A percentile compares a stretch with the other conserved stretches of the same genome.
Conservation (phyloP, 2,797 vertebrate species). For the Myiothlypis coronata region DNA sequence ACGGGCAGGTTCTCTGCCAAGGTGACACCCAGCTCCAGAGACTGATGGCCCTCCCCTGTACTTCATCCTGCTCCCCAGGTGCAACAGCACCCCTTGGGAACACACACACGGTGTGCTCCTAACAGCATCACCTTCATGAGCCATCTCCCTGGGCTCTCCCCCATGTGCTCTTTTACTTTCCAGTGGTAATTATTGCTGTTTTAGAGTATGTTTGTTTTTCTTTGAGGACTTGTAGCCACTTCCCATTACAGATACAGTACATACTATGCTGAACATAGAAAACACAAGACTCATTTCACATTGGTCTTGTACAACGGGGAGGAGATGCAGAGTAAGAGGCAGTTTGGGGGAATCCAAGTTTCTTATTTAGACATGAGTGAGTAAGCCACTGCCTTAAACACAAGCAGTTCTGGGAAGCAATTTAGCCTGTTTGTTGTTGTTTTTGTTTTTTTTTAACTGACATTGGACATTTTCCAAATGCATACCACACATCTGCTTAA, state of each 20-base stretch:
- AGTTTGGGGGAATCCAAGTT: neutral
- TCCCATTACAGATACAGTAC: slow-evolving; percentile 52
- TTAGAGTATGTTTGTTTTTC: slow-evolving; percentile 10
- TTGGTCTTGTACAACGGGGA: slow-evolving; percentile 1
- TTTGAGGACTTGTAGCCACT: slow-evolving; percentile 47
- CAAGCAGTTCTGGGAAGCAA: slow-evolving; percentile 16
- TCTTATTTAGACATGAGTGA: neutral
- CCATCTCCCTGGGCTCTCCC: neutral
- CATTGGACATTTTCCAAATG: slow-evolving; percentile 23
- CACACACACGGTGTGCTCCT: neutral
- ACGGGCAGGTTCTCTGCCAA: neutral
- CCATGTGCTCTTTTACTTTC: slow-evolving; percentile 32
- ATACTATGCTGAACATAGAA: slow-evolving; percentile 54
- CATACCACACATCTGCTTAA: slow-evolving; percentile 42
- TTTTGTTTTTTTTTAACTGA: neutral
- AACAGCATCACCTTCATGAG: neutral
- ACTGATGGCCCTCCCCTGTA: neutral
- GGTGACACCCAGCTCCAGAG: neutral
- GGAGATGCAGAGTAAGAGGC: slow-evolving; percentile 41
- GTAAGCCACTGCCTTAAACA: slow-evolving; percentile 3
- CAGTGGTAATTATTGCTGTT: slow-evolving; percentile 74
- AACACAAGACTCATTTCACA: slow-evolving; percentile 46
- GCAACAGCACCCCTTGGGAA: neutral
- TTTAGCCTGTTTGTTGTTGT: neutral
- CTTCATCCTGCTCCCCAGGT: neutral